Base-by-base conservation (phyloP, 2,113 vertebrate species). In the Nothoprocta pentlandii region DNA sequence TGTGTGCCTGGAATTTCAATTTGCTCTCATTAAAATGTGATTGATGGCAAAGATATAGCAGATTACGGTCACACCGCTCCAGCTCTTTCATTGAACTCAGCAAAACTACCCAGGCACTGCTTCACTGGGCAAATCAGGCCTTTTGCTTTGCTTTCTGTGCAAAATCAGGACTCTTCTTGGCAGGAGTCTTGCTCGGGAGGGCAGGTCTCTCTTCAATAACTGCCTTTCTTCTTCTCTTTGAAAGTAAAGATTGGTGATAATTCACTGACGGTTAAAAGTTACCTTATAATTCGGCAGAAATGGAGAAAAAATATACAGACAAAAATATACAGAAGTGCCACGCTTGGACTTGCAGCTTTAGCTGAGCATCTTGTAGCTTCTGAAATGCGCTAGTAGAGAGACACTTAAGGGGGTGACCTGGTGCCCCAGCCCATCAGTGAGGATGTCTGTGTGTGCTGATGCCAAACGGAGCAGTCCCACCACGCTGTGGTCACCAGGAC, bases 1-100 rank as follows among this genome's bases (percentile, higher is more conserved):
- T 96, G 86, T 87, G 59, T 97, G 96, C 90, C 92, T 97, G 93
- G 96, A 97, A 95, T 96, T 95, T 96, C 96, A 96, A 96, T 97
- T 94, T 96, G 92, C 90, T 81, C 93, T 96, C 95, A 95, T 97
- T 96, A 95, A 95, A 95, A 80, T 36, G 69, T 97, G 95, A 97
- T 96, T 97, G 95, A 96, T 96, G 91, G 90, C 58, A 79, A 94
- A 95, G 92, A 94, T 88, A 77, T 28, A 61, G 94, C 75, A 89
- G 73, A 75, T 96, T 93, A 95, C 69, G 80, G 89, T 91, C 92
- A 93, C 93, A 79, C 86, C 2, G 1, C 76, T 25, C 44, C 3
- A 7, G 26, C 47, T 92, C 76, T 89, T 94, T 89, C 91, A 87
- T 93, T 77, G 75, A 28, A 70, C 51, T 92, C 79, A 82, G 85